These are phyloP conservation scores for Heliornis fulica DNA, from an alignment of 2,113 vertebrate species.

Conservation along the genomic window DNA sequence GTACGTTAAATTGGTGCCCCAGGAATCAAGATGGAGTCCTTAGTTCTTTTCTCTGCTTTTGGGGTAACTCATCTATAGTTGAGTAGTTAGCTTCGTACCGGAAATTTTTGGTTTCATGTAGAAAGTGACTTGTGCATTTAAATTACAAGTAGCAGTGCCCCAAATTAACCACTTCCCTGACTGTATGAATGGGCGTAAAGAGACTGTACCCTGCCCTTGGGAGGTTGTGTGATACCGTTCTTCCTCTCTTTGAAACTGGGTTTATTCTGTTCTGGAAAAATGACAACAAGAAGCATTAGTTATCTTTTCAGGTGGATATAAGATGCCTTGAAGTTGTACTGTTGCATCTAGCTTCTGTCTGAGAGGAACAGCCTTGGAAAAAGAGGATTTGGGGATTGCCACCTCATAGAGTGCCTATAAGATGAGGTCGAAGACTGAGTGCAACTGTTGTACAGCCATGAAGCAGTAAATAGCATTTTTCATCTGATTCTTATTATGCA, in stretches of 20 bases:
- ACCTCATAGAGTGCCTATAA: background rate
- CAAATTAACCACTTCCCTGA: background rate
- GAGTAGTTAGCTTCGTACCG: background rate
- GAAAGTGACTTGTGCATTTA: background rate
- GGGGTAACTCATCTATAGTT: background rate
- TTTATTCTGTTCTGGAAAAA: background rate
- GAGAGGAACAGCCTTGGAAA: background rate
- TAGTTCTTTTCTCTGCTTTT: background rate
- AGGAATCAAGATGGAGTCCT: background rate
- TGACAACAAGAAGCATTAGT: background rate
- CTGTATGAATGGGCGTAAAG: background rate
- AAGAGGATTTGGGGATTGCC: background rate
- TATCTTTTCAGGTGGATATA: background rate
- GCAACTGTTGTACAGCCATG: background rate
- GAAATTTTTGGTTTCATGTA: background rate
- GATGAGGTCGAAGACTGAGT: background rate
- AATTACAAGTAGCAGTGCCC: background rate
- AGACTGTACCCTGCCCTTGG: background rate
- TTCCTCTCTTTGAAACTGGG: background rate
- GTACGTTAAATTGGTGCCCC: background rate
- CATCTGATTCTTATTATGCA: constrained; percentile 10
- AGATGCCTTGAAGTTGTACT: background rate
- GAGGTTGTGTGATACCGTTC: background rate
- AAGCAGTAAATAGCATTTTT: constrained; percentile 5
- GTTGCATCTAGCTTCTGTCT: background rate